These are phyloP conservation scores for Hylaeus anthracinus DNA, from an alignment of 1,140 invertebrate genomes.

Conservation along the genomic window DNA sequence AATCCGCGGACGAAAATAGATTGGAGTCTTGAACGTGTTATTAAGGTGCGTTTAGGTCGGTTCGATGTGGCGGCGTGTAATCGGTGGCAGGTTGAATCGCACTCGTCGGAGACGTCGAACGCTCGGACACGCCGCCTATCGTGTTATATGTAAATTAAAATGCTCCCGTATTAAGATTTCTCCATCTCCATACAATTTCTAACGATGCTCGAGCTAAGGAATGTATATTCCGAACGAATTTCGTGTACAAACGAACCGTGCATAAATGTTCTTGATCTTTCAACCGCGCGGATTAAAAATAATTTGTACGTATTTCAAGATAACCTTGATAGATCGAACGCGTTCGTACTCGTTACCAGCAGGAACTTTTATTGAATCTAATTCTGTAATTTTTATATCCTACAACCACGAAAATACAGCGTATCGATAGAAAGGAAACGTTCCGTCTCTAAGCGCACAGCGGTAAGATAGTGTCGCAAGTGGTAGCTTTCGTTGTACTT, in stretches of 20 bases:
- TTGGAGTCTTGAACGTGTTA: slow-evolving; percentile 38
- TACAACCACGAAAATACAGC: background rate
- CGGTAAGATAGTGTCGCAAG: background rate
- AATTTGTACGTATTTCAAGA: too few species aligned
- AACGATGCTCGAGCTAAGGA: background rate
- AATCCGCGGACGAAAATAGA: slow-evolving; percentile 69
- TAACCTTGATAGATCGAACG: too few species aligned
- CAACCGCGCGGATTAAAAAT: too few species aligned
- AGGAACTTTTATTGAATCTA: too few species aligned
- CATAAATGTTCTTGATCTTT: too few species aligned
- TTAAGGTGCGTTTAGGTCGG: slow-evolving; percentile 36
- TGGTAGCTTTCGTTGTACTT: background rate
- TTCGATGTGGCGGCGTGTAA: slow-evolving; percentile 17
- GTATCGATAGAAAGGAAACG: background rate
- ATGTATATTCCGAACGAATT: background rate
- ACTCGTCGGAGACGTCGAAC: slow-evolving; percentile 16
- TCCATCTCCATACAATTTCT: background rate
- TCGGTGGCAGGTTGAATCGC: background rate
- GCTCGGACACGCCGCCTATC: background rate
- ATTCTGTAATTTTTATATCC: too few species aligned
- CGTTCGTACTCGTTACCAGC: too few species aligned
- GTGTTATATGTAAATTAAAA: background rate
- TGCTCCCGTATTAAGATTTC: background rate
- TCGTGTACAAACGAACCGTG: too few species aligned
- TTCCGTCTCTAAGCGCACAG: background rate